A percentile compares a stretch with the other conserved stretches of the same genome.
These are phyloP conservation scores for Sesia bembeciformis DNA, from an alignment of 2,888 invertebrate species.

Conservation along the genomic window DNA sequence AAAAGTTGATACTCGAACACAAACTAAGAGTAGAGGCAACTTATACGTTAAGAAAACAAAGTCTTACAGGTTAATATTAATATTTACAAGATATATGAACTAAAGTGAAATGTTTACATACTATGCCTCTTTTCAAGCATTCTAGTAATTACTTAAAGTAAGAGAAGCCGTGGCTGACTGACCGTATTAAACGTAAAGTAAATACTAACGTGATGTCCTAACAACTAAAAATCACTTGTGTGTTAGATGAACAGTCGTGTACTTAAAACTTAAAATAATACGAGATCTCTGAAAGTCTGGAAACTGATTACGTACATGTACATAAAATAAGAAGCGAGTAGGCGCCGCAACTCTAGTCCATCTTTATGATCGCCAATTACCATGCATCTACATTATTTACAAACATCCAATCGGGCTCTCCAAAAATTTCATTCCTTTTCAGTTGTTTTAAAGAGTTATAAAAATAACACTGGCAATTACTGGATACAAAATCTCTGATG, in stretches of 20 bases:
- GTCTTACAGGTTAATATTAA: constrained; percentile 20
- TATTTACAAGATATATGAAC: constrained; percentile 34
- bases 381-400: constrained; percentile 33
- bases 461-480: no score
- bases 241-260: constrained; percentile 58
- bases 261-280: constrained; percentile 65
- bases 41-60: constrained; percentile 25
- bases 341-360: neutral
- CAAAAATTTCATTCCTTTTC: neutral
- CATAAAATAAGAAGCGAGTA: neutral
- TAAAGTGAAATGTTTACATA: neutral
- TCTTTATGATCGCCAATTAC: constrained; percentile 3
- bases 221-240: constrained; percentile 55
- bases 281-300: constrained; percentile 75
- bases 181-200: constrained; percentile 10
- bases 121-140: neutral
- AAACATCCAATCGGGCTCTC: constrained; percentile 25
- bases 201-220: constrained; percentile 31
- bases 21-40: constrained; percentile 15
- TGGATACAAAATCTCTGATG: no score
- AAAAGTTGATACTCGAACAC: constrained; percentile 38
- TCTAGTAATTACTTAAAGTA: no score
- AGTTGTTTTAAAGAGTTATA: neutral
- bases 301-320: constrained; percentile 61
- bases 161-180: neutral